A percentile compares a stretch with the other conserved stretches of the same genome.
phyloP scores from a whole-genome alignment of 2,888 invertebrate genomes.

The Formica aserva region DNA sequence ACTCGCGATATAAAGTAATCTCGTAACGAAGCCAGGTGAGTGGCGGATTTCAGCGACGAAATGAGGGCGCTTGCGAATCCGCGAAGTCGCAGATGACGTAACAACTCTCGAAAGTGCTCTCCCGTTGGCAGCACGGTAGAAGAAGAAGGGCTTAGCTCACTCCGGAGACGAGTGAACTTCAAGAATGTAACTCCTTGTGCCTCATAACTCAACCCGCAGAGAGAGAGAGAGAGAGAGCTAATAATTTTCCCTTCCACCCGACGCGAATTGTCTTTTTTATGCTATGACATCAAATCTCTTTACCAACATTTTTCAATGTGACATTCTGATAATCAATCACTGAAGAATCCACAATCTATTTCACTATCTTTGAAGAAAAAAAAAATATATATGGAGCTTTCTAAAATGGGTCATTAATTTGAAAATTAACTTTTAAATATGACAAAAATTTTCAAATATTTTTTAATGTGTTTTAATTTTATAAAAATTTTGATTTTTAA shows the following conservation, averaged over 20 bases:
- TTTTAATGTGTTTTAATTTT: not conserved
- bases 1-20: conserved; percentile 39
- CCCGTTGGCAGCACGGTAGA: conserved; percentile 23
- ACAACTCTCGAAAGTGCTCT: conserved; percentile 57
- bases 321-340: not conserved
- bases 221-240: conserved; percentile 17
- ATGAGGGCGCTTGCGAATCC: conserved; percentile 41
- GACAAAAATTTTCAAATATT: not conserved
- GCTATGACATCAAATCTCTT: not conserved
- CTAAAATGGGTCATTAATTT: not conserved
- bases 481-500: not conserved
- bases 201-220: conserved; percentile 57
- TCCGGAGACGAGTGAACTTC: conserved; percentile 59
- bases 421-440: not conserved
- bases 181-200: conserved; percentile 46
- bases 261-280: conserved; percentile 36
- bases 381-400: not conserved
- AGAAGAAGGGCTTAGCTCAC: conserved; percentile 53
- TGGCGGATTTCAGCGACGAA: conserved; percentile 31
- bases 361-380: not conserved
- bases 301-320: not conserved
- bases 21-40: conserved; percentile 40
- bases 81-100: conserved; percentile 54
- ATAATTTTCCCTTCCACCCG: conserved; percentile 50
- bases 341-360: not conserved